These are phyloP conservation scores for Dynastes grantii DNA, from an alignment of 2,888 invertebrate species.

Conservation along the genomic window DNA sequence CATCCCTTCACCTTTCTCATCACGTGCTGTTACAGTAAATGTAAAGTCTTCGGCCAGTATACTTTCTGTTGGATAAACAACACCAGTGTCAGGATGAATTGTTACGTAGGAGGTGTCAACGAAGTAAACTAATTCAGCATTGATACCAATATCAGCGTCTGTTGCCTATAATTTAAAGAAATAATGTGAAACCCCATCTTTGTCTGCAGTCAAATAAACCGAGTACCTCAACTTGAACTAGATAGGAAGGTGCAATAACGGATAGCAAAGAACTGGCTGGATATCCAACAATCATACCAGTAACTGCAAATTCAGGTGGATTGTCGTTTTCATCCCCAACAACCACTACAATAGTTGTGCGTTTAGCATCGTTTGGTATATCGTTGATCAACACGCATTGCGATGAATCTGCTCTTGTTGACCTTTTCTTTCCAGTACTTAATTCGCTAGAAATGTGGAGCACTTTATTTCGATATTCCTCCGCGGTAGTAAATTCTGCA, in stretches of 20 bases:
- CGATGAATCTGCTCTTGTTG: constrained; percentile 16
- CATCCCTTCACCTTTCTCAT: constrained; percentile 66
- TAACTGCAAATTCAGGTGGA: constrained; percentile 69
- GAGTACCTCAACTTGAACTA: constrained; percentile 65
- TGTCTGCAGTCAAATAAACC: neutral
- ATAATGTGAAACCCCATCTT: neutral
- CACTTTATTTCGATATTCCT: neutral
- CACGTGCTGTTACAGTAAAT: constrained; percentile 70
- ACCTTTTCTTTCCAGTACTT: neutral
- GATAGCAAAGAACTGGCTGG: constrained; percentile 69
- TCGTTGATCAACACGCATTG: constrained; percentile 68
- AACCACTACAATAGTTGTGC: constrained; percentile 71
- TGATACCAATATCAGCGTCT: constrained; percentile 74
- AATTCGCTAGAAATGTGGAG: neutral
- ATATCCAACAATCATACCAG: constrained; percentile 71
- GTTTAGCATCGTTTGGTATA: constrained; percentile 65
- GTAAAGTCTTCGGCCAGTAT: constrained; percentile 64
- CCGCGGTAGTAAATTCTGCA: neutral
- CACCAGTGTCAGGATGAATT: constrained; percentile 75
- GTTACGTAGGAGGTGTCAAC: constrained; percentile 69
- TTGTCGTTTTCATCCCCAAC: constrained; percentile 75
- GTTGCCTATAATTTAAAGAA: constrained; percentile 64
- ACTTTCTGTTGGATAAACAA: constrained; percentile 72
- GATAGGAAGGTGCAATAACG: constrained; percentile 69
- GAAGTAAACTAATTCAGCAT: constrained; percentile 72